Conservation (phyloP, 2,113 vertebrate genomes). For the Leptodactylus fuscus region DNA sequence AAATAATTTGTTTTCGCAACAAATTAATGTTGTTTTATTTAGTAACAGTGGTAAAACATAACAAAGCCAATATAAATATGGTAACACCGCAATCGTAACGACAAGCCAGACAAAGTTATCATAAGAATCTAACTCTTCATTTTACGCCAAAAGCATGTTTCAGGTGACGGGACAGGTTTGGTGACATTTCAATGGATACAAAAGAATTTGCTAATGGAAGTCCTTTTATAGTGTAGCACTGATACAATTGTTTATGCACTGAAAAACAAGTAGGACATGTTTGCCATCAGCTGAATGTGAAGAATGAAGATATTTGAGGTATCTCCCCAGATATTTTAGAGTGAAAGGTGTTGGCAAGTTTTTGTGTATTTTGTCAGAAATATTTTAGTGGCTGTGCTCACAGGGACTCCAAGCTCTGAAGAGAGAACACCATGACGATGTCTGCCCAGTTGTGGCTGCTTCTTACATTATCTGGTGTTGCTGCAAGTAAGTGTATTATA, state of each 20-base stretch:
- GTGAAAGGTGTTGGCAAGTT: background rate
- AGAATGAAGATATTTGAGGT: slow-evolving; percentile 33
- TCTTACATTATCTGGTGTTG: slow-evolving; percentile 2
- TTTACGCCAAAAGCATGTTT: too few species aligned
- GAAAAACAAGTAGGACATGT: slow-evolving; percentile 42
- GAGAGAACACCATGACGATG: background rate
- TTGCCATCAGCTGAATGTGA: slow-evolving; percentile 14
- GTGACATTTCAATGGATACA: background rate
- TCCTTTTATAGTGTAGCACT: background rate
- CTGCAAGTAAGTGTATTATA: slow-evolving; percentile 18
- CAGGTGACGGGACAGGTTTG: slow-evolving; percentile 1
- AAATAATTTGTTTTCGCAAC: too few species aligned
- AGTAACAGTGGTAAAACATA: too few species aligned
- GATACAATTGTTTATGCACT: background rate
- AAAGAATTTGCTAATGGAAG: background rate
- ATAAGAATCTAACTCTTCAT: too few species aligned
- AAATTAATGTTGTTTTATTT: too few species aligned
- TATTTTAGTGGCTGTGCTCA: background rate
- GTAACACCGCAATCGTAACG: too few species aligned
- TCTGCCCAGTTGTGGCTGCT: background rate
- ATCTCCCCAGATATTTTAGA: background rate
- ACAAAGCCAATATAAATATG: too few species aligned
- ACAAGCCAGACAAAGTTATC: too few species aligned
- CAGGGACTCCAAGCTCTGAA: background rate
- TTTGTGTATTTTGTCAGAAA: background rate